A percentile compares a stretch with the other conserved stretches of the same genome.
These are phyloP conservation scores for Oxyscelio sp. DNA, from an alignment of 2,888 invertebrate species.

Conservation along the genomic window DNA sequence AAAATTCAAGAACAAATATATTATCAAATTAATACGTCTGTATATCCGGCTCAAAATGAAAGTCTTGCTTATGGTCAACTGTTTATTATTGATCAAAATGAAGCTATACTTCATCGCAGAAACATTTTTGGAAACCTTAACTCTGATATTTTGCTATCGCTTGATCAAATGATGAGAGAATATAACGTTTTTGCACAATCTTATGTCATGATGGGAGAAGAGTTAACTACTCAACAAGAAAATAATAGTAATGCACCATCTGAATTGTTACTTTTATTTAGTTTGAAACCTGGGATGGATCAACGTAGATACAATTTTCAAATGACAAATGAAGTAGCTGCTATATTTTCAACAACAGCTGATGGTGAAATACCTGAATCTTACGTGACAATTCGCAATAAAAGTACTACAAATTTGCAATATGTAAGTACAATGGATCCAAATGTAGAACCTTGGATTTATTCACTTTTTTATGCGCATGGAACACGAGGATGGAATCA, in stretches of 20 bases:
- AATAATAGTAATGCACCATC: slow-evolving; percentile 20
- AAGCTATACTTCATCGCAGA: slow-evolving; percentile 41
- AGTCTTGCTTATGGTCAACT: slow-evolving; percentile 65
- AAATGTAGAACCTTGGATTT: too few relatives aligned
- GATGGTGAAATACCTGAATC: slow-evolving; percentile 75
- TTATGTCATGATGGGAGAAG: slow-evolving; percentile 70
- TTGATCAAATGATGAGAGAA: slow-evolving; percentile 68
- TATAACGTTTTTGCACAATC: slow-evolving; percentile 65
- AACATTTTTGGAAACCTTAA: slow-evolving; percentile 10
- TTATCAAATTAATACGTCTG: too few relatives aligned
- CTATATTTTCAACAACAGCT: slow-evolving; percentile 68
- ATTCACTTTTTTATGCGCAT: neutral
- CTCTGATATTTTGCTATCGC: slow-evolving; percentile 25
- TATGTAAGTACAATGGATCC: too few relatives aligned
- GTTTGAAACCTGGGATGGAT: slow-evolving; percentile 65
- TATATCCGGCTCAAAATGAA: slow-evolving; percentile 58
- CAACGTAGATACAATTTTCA: slow-evolving; percentile 70
- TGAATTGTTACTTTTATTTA: slow-evolving; percentile 61
- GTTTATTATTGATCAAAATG: slow-evolving; percentile 68
- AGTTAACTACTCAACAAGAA: slow-evolving; percentile 35
- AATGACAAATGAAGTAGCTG: too few relatives aligned
- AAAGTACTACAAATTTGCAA: neutral
- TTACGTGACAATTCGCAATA: too few relatives aligned
- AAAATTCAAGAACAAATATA: too few relatives aligned
- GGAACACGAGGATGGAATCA: neutral